phyloP scores from a whole-genome alignment of 2,888 invertebrate genomes.

The Crioceris asparagi region DNA sequence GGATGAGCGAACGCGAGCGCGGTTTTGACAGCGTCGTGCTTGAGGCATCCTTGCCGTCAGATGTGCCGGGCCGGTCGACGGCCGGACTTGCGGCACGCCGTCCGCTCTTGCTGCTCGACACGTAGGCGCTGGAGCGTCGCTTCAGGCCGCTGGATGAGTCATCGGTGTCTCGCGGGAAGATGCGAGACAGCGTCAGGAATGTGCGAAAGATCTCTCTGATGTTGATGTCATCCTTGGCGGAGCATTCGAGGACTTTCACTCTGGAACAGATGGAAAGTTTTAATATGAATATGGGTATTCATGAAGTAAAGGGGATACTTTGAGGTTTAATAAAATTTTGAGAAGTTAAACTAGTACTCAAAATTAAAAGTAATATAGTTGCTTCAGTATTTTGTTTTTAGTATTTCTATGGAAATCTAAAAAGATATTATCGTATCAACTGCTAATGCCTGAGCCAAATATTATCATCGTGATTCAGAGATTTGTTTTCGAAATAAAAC shows the following conservation, averaged over 20 bases:
- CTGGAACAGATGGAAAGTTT: slow-evolving; percentile 41
- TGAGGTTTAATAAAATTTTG: no score
- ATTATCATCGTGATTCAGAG: no score
- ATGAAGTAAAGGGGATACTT: no score
- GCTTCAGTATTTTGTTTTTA: no score
- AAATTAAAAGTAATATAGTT: no score
- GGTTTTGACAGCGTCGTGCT: slow-evolving; percentile 33
- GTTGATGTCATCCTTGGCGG: slow-evolving; percentile 68
- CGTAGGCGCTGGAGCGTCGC: slow-evolving; percentile 64
- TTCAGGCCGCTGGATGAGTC: slow-evolving; percentile 53
- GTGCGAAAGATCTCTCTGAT: slow-evolving; percentile 72
- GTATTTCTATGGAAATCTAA: no score
- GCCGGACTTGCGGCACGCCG: slow-evolving; percentile 39
- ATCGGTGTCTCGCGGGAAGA: slow-evolving; percentile 50
- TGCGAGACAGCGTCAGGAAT: slow-evolving; percentile 65
- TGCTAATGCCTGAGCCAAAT: no score
- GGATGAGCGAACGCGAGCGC: slow-evolving; percentile 53
- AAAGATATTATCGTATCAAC: no score
- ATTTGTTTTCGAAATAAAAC: no score
- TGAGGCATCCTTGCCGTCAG: slow-evolving; percentile 25
- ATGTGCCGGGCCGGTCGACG: slow-evolving; percentile 26
- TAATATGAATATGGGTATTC: no score
- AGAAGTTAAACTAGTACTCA: no score
- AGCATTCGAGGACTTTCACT: slow-evolving; percentile 66
- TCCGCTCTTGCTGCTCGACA: slow-evolving; percentile 39